Base-by-base conservation (phyloP, 2,888 invertebrate species). In the Lasioglossum malachurum region DNA sequence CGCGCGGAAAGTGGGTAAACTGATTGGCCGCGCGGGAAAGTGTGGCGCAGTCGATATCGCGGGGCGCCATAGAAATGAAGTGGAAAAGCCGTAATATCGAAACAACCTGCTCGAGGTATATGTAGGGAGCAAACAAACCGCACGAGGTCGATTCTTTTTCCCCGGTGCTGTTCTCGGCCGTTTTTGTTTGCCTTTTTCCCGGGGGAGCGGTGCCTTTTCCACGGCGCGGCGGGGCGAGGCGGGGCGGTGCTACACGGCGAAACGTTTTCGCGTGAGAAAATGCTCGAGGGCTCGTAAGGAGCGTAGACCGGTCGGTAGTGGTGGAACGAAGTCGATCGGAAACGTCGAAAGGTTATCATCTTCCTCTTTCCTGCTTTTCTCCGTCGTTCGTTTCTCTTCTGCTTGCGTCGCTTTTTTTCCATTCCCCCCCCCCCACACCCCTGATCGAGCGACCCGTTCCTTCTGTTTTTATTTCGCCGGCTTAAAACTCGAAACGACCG, bases 301-400 rank as follows among this genome's bases (percentile, higher is more conserved):
- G 71, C 38, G 41, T 4, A 23, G 35, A 23, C 38, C 23, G 73
- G 74, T 72, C 79, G 74, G 78, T 74, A 64, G 75, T 44, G 64
- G 81, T 60, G 82, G 86, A 87, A 88, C 83, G 89, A 91, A 93
- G 92, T 93, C 91, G 92, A 92, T 92, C 91, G 92, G 90, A 92
- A 93, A 93, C 87, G 90, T 85, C 87, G 83, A 87, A 83, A 90
- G 88, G 88, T 90, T 90, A 75, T 84, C 88, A 79, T 87, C 78
- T 83, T 78, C 75, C 82, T 69, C 31, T 41, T 69, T 35, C 80
- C 46, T 82, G 57, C 53, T 80, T 72, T 57, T 57, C 41, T 49
- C 31, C 75, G 27, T 57, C 35, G 8, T 60, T 81, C 82, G 83
- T 57, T 57, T 57, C n/a, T 57, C 79, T 78, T 83, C 74, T 78